A percentile compares a stretch with the other conserved stretches of the same genome.
These are phyloP conservation scores for Choreutis nemorana DNA, from an alignment of 2,888 invertebrate species.

Conservation along the genomic window DNA sequence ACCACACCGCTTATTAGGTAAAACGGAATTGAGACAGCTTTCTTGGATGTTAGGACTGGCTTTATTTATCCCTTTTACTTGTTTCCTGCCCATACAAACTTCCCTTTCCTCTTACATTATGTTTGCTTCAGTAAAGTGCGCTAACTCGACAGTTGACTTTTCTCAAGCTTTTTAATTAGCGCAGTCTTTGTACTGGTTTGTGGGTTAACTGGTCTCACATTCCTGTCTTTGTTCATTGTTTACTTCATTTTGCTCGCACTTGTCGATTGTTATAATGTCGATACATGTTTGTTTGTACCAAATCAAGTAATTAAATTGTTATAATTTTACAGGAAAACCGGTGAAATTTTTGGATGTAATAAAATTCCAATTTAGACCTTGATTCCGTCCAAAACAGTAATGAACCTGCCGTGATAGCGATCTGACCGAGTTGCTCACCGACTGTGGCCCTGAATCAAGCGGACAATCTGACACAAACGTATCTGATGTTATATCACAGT, in stretches of 20 bases:
- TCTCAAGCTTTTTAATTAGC: slow-evolving; percentile 13
- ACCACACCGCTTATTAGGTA: slow-evolving; percentile 4
- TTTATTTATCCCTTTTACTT: neutral
- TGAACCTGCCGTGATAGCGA: no score
- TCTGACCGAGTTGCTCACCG: slow-evolving; percentile 3
- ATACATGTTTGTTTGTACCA: no score
- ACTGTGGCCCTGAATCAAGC: neutral
- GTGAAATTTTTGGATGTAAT: no score
- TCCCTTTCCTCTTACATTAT: neutral
- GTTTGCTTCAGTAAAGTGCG: neutral
- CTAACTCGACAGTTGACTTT: slow-evolving; percentile 9
- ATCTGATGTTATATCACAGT: slow-evolving; percentile 1
- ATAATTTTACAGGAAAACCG: no score
- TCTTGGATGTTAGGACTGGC: neutral
- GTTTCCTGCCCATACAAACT: no score
- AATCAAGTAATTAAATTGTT: no score
- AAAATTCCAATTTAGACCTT: no score
- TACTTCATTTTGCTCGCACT: slow-evolving; percentile 7
- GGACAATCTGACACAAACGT: neutral
- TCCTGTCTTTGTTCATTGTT: slow-evolving; percentile 6
- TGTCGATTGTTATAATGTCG: slow-evolving; percentile 4
- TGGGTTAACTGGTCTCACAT: slow-evolving; percentile 11
- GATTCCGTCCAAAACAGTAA: no score
- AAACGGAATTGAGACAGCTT: no score
- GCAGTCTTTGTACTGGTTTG: slow-evolving; percentile 11